Evolutionary conservation across 1,140 invertebrate genomes (phyloP).

Genomic region (Adelges cooleyi): DNA sequence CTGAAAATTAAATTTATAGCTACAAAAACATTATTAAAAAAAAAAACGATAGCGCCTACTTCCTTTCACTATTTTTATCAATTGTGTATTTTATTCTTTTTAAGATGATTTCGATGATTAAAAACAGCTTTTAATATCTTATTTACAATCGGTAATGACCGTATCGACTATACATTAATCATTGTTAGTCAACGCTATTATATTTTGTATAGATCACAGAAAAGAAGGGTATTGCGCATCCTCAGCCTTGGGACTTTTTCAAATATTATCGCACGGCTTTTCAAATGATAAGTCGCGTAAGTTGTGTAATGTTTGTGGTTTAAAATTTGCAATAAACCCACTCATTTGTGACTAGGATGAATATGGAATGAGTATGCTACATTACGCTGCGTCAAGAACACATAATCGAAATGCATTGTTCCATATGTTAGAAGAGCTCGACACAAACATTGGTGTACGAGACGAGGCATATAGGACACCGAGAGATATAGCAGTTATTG

Average conservation of each 20-base stretch:
- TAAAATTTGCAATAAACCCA: neutral
- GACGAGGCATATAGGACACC: constrained; percentile 76
- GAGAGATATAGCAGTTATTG: constrained; percentile 68
- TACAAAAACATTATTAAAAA: too few species aligned
- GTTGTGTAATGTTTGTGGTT: neutral
- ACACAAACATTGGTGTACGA: constrained; percentile 61
- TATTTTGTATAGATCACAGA: too few species aligned
- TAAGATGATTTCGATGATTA: too few species aligned
- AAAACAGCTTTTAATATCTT: too few species aligned
- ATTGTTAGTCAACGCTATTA: too few species aligned
- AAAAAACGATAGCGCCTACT: too few species aligned
- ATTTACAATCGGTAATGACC: too few species aligned
- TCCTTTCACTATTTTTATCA: too few species aligned
- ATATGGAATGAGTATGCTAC: constrained; percentile 76
- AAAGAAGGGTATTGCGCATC: too few species aligned
- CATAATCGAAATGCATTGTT: constrained; percentile 63
- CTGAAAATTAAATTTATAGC: too few species aligned
- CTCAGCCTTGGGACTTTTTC: constrained; percentile 2
- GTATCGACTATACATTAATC: too few species aligned
- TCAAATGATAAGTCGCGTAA: constrained; percentile 15
- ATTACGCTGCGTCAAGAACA: constrained; percentile 67
- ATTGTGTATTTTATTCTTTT: too few species aligned
- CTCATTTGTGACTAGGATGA: constrained; percentile 51
- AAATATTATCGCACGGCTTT: neutral
- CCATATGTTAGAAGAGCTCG: constrained; percentile 61